Base-by-base conservation (phyloP, 1,140 invertebrate genomes). In the Pseudoatta argentina region DNA sequence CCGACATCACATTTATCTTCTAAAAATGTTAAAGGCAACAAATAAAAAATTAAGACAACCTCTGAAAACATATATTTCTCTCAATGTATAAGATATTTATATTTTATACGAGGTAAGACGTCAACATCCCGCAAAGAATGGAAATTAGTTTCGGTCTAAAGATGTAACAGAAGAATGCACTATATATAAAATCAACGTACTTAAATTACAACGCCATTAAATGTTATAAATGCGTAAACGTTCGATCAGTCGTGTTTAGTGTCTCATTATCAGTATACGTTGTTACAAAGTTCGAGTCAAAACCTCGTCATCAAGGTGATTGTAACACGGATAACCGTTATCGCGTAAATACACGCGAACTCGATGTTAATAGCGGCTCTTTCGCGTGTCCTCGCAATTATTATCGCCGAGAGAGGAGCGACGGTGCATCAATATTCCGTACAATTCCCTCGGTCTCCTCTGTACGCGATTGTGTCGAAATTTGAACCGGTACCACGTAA, bases 301-400 rank as follows among this genome's bases (percentile, higher is more conserved):
- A 48, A 61, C 21, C 2, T 44, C 24, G 16, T 21, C 51, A 44
- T n/a, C 55, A 51, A 5, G 30, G 8, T 55, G 69, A 83, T 51
- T 82, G 55, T 83, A 44, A 63, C 21, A 27, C 55, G 18, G 34
- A 12, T 61, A 73, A 39, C 79, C 69, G 79, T 83, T 83, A 83
- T 18, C 63, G 55, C 79, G 59, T 51, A 83, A 75, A 83, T 63
- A 63, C 57, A 83, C 69, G 79, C 39, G 27, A 73, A 44, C 67
- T 14, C 79, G n/a, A 73, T 75, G 69, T 63, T 83, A 83, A 75
- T 81, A 61, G 30, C 55, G 4, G 55, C 39, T n/a, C 21, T 83
- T 30, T 75, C 39, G 79, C 55, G 69, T 82, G 79, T 57, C 8
- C n/a, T 66, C 18, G 73, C 21, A 85, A 85, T 85, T 85, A 75